Evolutionary conservation across 2,113 vertebrate species (phyloP), one percentile per base, ranked within the genome.

Genomic region (Seriola rivoliana): DNA sequence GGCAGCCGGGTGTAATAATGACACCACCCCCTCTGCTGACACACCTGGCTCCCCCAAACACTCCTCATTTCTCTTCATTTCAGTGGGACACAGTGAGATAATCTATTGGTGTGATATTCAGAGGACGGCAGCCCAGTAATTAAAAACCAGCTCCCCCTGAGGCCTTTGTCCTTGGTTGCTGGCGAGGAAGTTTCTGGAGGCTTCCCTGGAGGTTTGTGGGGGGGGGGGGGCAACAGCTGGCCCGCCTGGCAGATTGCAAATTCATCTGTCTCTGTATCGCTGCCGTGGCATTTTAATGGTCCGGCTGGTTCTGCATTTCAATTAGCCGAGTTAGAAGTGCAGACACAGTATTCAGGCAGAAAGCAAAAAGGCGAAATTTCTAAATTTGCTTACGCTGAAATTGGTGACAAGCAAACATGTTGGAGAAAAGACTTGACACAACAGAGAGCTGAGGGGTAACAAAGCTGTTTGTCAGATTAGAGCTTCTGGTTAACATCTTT

Each of bases 271-370:
- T 91, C 82, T 83, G 91, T 59, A 75, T 79, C 57, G 72, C 85
- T 88, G 88, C 86, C 25, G 82, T 91, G 89, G 89, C 89, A 90
- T 92, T 92, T 92, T 91, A 92, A 92, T 88, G 72, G 78, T 84
- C 75, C 21, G 50, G 70, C 79, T 84, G 81, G 67, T 81, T 88
- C 82, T 80, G 87, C 83, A 89, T 91, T 86, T 89, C 63, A 92
- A 87, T 91, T 82, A 86, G 86, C 54, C 0, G 17, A 74, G 83
- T 66, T 78, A 63, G 66, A n/a, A 77, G 46, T 46, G 68, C 69
- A 84, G 42, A 44, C 14, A 42, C 36, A 50, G 34, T 65, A 38
- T 50, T 81, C 60, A 66, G 66, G 62, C 13, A 36, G 58, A 48
- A 67, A 36, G 57, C 23, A 48, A 75, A 59, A 69, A 58, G 66